Base-by-base conservation (phyloP, 2,888 invertebrate genomes). In the Conus canariensis region DNA sequence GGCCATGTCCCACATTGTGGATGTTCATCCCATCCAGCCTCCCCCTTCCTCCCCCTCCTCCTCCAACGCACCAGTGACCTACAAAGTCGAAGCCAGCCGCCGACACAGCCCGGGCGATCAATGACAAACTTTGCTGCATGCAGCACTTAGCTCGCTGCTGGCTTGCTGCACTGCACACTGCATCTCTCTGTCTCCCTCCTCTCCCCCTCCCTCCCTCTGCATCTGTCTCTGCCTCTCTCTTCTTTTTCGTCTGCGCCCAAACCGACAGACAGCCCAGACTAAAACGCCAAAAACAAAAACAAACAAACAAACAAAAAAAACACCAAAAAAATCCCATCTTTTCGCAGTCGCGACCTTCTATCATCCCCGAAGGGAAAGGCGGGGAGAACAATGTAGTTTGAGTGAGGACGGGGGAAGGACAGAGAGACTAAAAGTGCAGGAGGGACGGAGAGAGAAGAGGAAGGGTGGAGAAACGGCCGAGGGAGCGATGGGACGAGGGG, bases 41-140 rank as follows among this genome's bases (percentile, higher is more conserved):
- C 30, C 60, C 10, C 16, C 88, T 25, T 25, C 16, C 45, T 77
- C 82, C 82, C 14, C 30, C 7, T 70, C 82, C 85, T 25, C 89
- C 89, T 58, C 89, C 59, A 12, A 70, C 74, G 85, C 70, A 85
- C 85, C 77, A 74, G 70, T 89, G 83, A 89, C 89, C 89, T 64
- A 87, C 80, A 90, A 87, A 87, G 88, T 30, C 25, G 25, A 16
- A n/a, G 59, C 80, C 77, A 60, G 88, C 82, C 56, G 82, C 56
- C 56, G 16, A 8, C 19, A 56, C 82, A 25, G 5, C 30, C n/a
- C 77, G 30, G 30, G 16, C 77, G 83, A 82, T 88, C 82, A 82
- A 83, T 82, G 83, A 77, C 45, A 70, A 87, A 74, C 16, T 30
- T 80, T 30, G 30, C 86, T n/a, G 87, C 87, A 87, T 45, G 67